Percentiles rank a stretch among this genome's conserved stretches.
These are phyloP conservation scores for Zosterops lateralis DNA, from an alignment of 2,113 vertebrate species.

Conservation along the genomic window DNA sequence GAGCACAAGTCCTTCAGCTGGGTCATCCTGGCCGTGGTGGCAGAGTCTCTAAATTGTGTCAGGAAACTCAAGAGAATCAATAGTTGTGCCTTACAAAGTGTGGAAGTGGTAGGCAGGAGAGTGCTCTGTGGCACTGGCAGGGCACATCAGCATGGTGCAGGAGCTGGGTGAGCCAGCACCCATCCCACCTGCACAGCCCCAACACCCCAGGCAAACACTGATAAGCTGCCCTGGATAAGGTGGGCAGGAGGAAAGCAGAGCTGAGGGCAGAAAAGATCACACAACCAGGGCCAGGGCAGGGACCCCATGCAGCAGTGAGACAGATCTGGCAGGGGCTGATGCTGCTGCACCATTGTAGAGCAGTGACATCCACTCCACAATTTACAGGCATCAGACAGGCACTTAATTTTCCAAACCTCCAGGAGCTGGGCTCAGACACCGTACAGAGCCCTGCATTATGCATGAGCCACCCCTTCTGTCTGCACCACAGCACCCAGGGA, in stretches of 20 bases:
- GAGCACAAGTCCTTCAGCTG: not conserved
- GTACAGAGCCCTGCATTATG: not conserved
- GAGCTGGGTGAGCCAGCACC: not conserved
- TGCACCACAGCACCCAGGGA: not conserved
- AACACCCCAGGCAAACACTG: fast-evolving
- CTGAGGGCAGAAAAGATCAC: not conserved
- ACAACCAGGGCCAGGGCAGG: not conserved
- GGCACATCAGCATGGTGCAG: fast-evolving
- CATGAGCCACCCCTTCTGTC: not conserved
- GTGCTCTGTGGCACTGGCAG: fast-evolving
- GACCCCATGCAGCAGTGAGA: fast-evolving
- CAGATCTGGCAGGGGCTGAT: not conserved
- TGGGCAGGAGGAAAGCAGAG: not conserved
- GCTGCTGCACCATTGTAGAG: fast-evolving
- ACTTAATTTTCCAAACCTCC: not conserved
- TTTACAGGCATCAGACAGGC: not conserved
- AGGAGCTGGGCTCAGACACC: not conserved
- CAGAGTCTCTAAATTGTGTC: not conserved
- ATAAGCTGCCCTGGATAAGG: not conserved
- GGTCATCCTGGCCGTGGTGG: fast-evolving
- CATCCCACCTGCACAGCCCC: not conserved
- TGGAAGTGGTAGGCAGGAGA: fast-evolving
- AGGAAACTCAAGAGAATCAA: not conserved
- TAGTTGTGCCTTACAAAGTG: fast-evolving
- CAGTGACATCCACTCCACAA: not conserved